Evolutionary conservation across 2,113 vertebrate genomes (phyloP).

Genomic region (Albula goreensis): DNA sequence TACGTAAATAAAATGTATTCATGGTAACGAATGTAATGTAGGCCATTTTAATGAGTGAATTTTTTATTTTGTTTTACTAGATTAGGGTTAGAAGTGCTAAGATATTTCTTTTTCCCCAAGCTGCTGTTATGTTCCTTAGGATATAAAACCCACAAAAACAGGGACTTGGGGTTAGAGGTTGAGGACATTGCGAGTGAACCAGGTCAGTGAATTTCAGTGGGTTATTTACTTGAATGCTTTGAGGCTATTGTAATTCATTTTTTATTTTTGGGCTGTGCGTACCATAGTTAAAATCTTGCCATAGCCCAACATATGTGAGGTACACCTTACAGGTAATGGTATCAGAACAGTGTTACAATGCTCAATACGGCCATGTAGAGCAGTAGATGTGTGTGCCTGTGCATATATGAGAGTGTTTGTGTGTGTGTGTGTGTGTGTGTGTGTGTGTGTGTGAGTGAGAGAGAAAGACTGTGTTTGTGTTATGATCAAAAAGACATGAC

Average conservation of each 20-base stretch:
- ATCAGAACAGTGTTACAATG: slow-evolving; percentile 9
- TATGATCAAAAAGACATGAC: background rate
- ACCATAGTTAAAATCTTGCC: background rate
- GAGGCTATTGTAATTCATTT: too few relatives aligned
- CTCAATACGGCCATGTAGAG: slow-evolving; percentile 39
- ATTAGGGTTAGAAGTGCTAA: too few relatives aligned
- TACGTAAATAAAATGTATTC: too few relatives aligned
- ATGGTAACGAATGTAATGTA: too few relatives aligned
- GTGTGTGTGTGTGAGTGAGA: background rate
- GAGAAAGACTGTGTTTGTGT: background rate
- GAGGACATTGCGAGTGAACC: too few relatives aligned
- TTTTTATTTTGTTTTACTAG: too few relatives aligned
- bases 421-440: slow-evolving; percentile 6
- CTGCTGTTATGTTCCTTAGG: background rate
- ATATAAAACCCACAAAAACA: background rate
- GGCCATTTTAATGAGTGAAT: too few relatives aligned
- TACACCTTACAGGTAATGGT: background rate
- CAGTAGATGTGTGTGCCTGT: slow-evolving; percentile 17
- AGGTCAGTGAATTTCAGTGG: too few relatives aligned
- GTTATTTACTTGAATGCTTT: too few relatives aligned
- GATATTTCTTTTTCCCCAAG: background rate
- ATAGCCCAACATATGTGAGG: background rate
- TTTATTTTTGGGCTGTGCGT: too few relatives aligned
- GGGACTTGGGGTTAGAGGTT: too few relatives aligned
- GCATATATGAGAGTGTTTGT: background rate